These are phyloP conservation scores for Adrianichthys oophorus DNA, from an alignment of 2,797 vertebrate species.

Conservation along the genomic window DNA sequence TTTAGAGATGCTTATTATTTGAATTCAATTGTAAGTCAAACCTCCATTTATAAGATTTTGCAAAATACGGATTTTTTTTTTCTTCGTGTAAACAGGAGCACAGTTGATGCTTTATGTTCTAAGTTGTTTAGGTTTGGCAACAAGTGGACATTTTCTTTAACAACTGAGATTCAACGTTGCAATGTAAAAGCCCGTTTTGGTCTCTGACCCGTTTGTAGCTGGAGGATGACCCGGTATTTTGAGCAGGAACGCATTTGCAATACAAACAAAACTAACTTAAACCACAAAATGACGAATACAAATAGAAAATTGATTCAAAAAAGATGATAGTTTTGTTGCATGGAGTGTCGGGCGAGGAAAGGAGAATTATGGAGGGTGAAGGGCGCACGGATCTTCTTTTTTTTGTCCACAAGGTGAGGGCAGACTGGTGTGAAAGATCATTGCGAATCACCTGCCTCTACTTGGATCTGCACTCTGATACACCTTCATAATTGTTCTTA, in stretches of 20 bases:
- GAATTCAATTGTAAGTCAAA: too few relatives aligned
- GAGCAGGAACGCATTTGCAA: background rate
- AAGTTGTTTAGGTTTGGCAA: slow-evolving; percentile 4
- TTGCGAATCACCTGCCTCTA: slow-evolving; percentile 97
- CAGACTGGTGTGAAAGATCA: slow-evolving; percentile 97
- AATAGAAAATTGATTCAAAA: background rate
- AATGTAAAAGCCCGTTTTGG: slow-evolving; percentile 4
- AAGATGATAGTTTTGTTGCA: slow-evolving; percentile 75
- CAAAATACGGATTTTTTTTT: background rate
- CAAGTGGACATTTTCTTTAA: background rate
- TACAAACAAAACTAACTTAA: slow-evolving; percentile 12
- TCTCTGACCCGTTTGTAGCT: background rate
- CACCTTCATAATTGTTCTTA: slow-evolving; percentile 93
- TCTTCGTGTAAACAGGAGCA: background rate
- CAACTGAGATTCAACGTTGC: background rate
- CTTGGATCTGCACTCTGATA: slow-evolving; percentile 96
- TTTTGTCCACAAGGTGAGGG: slow-evolving; percentile 89
- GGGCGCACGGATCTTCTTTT: slow-evolving; percentile 74
- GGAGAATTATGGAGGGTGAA: slow-evolving; percentile 37
- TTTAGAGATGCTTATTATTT: too few relatives aligned
- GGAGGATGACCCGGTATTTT: slow-evolving; percentile 2
- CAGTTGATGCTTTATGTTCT: slow-evolving; percentile 4
- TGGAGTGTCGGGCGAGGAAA: slow-evolving; percentile 82
- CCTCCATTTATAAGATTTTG: slow-evolving; percentile 1
- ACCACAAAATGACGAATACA: slow-evolving; percentile 15